Evolutionary conservation across 2,888 invertebrate species (phyloP), one percentile per base, ranked within the genome.

Genomic region (Sesamia inferens): DNA sequence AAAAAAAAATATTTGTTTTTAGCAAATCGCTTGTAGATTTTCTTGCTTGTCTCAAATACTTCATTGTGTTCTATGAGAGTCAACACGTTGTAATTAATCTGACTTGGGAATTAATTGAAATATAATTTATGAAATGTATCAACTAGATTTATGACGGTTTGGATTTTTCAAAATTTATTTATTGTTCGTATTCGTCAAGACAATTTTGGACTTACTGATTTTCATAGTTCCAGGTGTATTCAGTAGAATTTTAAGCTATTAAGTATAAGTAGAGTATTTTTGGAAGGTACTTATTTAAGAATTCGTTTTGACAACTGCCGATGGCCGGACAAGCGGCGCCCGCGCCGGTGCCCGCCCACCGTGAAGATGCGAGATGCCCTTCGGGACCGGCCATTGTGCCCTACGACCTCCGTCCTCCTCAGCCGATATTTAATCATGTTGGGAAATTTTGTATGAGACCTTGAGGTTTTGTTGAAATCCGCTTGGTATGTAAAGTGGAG

Each of bases 301-400:
- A 71, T 71, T 79, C 72, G 70, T 81, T 81, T 82, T 85, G 82
- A 82, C 72, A 68, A 59, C 44, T 71, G 59, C 71, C n/a, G 54
- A 39, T 71, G 68, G 57, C 16, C 54, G 63, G n/a, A 61, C 31
- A 64, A 61, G 44, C 63, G 57, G 87, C 79, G 84, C 81, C 74
- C 68, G 86, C 77, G 77, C 81, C 79, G 76, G 85, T 77, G 89
- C 76, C 87, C 93, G 90, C 72, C 79, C 88, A 91, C 91, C 96
- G 95, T 95, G 90, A 96, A 94, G 95, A 96, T 96, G 90, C 44
- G 48, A 78, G 95, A 96, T 96, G 96, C 94, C 96, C 96, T 96
- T 94, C 94, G 88, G 74, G 76, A 81, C 64, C 44, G 76, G 87
- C 94, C 91, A 95, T 95, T 95, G 96, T 95, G 89, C 91, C 93